A percentile compares a stretch with the other conserved stretches of the same genome.
Evolutionary conservation across 2,888 invertebrate genomes (phyloP).

Genomic region (Ashinkailepas kermadecensis): DNA sequence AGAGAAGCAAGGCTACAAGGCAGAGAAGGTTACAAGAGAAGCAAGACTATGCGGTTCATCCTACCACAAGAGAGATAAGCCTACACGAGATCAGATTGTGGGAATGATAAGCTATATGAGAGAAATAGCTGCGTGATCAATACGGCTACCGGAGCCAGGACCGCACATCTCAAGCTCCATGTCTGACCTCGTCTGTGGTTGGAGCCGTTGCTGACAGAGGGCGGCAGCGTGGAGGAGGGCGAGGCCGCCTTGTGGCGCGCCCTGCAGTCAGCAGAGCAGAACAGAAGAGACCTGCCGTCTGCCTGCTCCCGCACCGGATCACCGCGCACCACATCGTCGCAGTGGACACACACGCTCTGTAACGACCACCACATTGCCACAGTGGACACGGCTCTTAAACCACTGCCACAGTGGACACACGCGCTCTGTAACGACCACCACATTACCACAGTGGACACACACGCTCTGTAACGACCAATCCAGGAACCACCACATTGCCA

Average conservation of each 20-base stretch:
- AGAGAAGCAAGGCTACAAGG: too few relatives aligned
- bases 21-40: too few relatives aligned
- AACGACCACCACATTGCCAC: slow-evolving; percentile 13
- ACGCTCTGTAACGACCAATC: slow-evolving; percentile 38
- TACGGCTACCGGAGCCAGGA: too few relatives aligned
- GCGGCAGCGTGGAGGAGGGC: background rate
- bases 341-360: slow-evolving; percentile 14
- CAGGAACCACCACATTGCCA: slow-evolving; percentile 40
- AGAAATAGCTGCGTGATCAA: too few relatives aligned
- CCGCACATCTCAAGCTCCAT: background rate
- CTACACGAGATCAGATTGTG: too few relatives aligned
- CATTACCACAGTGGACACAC: background rate
- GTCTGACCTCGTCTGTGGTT: background rate
- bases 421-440: slow-evolving; percentile 62
- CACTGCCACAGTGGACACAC: slow-evolving; percentile 24
- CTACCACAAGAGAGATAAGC: too few relatives aligned
- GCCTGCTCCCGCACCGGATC: background rate
- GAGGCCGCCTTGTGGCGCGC: slow-evolving; percentile 13
- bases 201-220: background rate
- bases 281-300: background rate
- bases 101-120: too few relatives aligned
- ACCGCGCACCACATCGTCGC: slow-evolving; percentile 21
- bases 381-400: slow-evolving; percentile 23
- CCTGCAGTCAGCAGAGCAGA: slow-evolving; percentile 10
- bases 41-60: too few relatives aligned